A percentile compares a stretch with the other conserved stretches of the same genome.
These are phyloP conservation scores for Neodon shergylaensis DNA, from an alignment of 2,113 vertebrate species.

Conservation along the genomic window DNA sequence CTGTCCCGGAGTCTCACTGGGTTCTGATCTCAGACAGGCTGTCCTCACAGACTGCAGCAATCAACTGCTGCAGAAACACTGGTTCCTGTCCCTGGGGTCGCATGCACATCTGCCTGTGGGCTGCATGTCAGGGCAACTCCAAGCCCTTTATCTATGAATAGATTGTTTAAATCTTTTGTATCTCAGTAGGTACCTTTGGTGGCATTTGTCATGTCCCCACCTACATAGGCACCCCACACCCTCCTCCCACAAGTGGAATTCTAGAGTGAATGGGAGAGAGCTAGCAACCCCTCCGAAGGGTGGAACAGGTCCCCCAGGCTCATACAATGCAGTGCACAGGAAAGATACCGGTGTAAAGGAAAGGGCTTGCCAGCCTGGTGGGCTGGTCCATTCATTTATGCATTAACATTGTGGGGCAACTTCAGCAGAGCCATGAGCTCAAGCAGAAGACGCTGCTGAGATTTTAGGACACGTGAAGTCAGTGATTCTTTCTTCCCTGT, in stretches of 20 bases:
- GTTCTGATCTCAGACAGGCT: neutral
- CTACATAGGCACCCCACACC: too few species aligned
- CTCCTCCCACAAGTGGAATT: neutral
- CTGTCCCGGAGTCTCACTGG: neutral
- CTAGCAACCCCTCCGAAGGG: neutral
- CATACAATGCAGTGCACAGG: fast-evolving
- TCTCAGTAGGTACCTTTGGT: neutral
- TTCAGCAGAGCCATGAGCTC: neutral
- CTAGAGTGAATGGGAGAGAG: neutral
- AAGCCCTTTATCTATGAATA: neutral
- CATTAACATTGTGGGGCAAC: neutral
- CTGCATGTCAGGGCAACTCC: fast-evolving
- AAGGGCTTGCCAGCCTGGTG: fast-evolving
- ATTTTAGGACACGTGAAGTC: neutral
- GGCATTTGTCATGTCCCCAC: neutral
- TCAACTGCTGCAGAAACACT: neutral
- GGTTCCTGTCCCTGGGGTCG: fast-evolving
- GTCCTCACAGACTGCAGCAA: neutral
- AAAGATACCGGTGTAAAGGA: fast-evolving
- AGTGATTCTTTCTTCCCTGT: neutral
- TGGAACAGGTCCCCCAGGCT: neutral
- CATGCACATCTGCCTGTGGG: fast-evolving
- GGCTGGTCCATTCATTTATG: neutral
- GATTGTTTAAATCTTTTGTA: neutral
- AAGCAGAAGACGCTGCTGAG: neutral